Base-by-base conservation (phyloP, 2,113 vertebrate species). In the Calcarius ornatus region DNA sequence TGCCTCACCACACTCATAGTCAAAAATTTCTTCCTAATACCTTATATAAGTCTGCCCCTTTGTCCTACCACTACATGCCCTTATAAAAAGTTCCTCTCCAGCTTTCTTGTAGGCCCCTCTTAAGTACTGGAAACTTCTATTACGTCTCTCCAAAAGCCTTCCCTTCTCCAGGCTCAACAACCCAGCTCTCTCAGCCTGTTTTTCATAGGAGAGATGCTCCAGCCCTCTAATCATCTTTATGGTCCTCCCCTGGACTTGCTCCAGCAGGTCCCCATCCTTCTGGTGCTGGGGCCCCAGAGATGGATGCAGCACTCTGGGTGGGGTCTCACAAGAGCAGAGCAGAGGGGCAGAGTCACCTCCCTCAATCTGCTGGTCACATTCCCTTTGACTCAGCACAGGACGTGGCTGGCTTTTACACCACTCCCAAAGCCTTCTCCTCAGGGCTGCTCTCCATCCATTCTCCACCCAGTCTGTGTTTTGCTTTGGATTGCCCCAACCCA, bases 321-420 rank as follows among this genome's bases (percentile, higher is more conserved):
- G 10, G 12, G 16, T 47, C 47, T 24, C 38, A 54, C 20, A 47
- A 54, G 56, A 54, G 12, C 30, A 21, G 20, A 47, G 24, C 9
- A 38, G 48, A 87, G 47, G 20, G 30, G 13, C 16, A 71, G 40
- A 71, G 54, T 35, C 56, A 47, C 7, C n/a, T 38, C 24, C 48
- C 40, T 69, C 1, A 0, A 12, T 30, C 57, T 45, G 8, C 56
- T n/a, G 24, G 15, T 40, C 40, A 63, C 24, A n/a, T 1, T 30
- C n/a, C 23, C 15, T 60, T 45, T 61, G 43, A 10, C 3, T 23
- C 15, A 71, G 40, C 30, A 24, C 40, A 54, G 65, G 20, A 22
- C 0, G 0, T 5, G 30, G 12, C 2, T 79, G 20, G 30, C 30
- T 45, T 15, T 15, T 22, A 11, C 19, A 22, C 1, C 15, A 17